These are phyloP conservation scores for Muscina levida DNA, from an alignment of 2,888 invertebrate species.

Conservation along the genomic window DNA sequence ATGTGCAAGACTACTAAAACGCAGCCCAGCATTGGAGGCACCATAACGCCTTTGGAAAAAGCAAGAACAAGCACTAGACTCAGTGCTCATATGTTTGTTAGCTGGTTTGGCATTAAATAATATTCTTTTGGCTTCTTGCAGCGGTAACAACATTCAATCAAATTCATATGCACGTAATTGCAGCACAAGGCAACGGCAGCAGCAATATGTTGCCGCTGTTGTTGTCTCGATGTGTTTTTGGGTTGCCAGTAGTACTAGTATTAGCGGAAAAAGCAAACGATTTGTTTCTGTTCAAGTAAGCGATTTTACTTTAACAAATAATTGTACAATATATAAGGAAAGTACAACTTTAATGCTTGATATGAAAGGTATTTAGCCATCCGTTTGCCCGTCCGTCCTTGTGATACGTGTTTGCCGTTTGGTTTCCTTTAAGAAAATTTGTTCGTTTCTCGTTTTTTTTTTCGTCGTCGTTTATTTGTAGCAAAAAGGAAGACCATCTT, in stretches of 20 bases:
- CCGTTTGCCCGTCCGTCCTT: neutral
- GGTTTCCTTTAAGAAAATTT: neutral
- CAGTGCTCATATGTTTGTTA: conserved; percentile 49
- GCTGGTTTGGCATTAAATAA: conserved; percentile 57
- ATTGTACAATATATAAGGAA: conserved; percentile 63
- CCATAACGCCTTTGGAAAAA: no score
- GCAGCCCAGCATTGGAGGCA: conserved; percentile 16
- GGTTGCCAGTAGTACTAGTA: no score
- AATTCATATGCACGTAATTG: neutral
- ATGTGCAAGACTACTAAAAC: neutral
- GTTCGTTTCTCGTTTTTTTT: neutral
- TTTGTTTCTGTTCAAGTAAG: neutral
- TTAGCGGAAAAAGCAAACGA: neutral
- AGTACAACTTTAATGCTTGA: conserved; percentile 53
- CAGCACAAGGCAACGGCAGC: no score
- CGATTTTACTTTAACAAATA: conserved; percentile 59
- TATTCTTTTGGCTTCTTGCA: conserved; percentile 57
- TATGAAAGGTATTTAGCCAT: neutral
- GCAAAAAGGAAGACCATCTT: conserved; percentile 41
- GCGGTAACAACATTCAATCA: neutral
- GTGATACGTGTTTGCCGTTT: neutral
- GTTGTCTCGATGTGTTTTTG: no score
- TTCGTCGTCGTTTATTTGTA: neutral
- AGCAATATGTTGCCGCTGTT: conserved; percentile 30
- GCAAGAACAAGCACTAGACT: conserved; percentile 5